A percentile compares a stretch with the other conserved stretches of the same genome.
phyloP scores from a whole-genome alignment of 2,888 invertebrate species.

The Phengaris alcon region DNA sequence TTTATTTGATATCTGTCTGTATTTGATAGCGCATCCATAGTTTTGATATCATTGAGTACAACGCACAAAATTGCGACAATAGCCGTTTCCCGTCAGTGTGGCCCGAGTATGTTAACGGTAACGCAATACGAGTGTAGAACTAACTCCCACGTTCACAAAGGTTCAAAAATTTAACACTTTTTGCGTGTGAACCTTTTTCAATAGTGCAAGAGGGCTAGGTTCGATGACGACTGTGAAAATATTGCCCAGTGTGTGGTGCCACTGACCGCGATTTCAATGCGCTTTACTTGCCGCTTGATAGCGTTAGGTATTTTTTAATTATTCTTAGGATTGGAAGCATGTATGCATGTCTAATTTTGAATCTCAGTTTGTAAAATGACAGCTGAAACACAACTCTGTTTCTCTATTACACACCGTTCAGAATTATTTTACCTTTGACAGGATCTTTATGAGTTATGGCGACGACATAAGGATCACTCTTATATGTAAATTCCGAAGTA shows the following conservation, averaged over 20 bases:
- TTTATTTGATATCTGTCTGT: too few relatives aligned
- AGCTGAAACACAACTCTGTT: too few relatives aligned
- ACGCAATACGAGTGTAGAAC: neutral
- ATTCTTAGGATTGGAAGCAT: neutral
- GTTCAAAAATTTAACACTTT: slow-evolving; percentile 16
- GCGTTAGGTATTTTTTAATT: too few relatives aligned
- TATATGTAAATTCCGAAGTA: too few relatives aligned
- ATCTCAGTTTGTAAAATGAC: too few relatives aligned
- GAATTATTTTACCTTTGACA: too few relatives aligned
- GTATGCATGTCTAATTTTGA: too few relatives aligned
- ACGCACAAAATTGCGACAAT: neutral
- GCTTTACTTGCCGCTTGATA: neutral
- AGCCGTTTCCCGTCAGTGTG: neutral
- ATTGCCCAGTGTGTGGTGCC: neutral
- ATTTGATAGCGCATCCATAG: too few relatives aligned
- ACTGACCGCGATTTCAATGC: neutral
- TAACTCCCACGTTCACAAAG: slow-evolving; percentile 10
- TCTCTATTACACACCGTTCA: too few relatives aligned
- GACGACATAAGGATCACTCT: too few relatives aligned
- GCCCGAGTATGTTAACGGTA: neutral
- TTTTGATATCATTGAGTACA: too few relatives aligned
- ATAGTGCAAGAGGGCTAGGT: neutral
- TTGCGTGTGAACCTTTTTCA: neutral
- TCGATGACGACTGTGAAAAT: neutral
- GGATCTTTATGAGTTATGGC: too few relatives aligned